Conservation (phyloP, 2,888 invertebrate genomes). For the Machimus atricapillus region DNA sequence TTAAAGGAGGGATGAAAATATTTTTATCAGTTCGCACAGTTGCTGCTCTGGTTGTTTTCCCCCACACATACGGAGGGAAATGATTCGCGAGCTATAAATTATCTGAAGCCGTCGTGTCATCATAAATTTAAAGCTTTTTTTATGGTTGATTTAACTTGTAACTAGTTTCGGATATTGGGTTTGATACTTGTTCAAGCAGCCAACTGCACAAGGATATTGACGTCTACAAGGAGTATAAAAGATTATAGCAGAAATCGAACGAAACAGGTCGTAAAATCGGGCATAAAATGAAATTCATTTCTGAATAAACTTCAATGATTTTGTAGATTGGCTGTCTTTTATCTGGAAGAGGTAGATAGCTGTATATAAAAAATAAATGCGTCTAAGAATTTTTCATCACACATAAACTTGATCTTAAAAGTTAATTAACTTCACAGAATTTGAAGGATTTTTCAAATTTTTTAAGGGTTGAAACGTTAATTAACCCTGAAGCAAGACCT, state of each 20-base stretch:
- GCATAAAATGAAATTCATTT: background rate
- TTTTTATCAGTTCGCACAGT: background rate
- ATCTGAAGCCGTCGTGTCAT: background rate
- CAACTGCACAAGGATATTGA: background rate
- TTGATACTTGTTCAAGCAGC: background rate
- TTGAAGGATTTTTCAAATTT: background rate
- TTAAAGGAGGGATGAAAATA: background rate
- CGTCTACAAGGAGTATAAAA: background rate
- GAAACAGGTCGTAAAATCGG: background rate
- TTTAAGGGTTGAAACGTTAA: background rate
- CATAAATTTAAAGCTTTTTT: conserved; percentile 27
- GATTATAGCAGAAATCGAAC: background rate
- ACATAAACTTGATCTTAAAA: background rate
- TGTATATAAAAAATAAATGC: background rate
- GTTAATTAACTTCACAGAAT: background rate
- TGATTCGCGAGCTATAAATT: conserved; percentile 10
- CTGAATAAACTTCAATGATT: background rate
- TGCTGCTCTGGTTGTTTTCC: background rate
- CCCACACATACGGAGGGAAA: background rate
- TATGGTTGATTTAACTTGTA: conserved; percentile 26
- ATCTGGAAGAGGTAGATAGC: background rate
- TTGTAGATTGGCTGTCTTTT: background rate
- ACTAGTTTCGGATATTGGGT: conserved; percentile 4
- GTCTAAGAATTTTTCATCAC: background rate
- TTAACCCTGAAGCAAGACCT: background rate